phyloP scores from a whole-genome alignment of 2,888 invertebrate genomes.

The Yponomeuta malinellus region DNA sequence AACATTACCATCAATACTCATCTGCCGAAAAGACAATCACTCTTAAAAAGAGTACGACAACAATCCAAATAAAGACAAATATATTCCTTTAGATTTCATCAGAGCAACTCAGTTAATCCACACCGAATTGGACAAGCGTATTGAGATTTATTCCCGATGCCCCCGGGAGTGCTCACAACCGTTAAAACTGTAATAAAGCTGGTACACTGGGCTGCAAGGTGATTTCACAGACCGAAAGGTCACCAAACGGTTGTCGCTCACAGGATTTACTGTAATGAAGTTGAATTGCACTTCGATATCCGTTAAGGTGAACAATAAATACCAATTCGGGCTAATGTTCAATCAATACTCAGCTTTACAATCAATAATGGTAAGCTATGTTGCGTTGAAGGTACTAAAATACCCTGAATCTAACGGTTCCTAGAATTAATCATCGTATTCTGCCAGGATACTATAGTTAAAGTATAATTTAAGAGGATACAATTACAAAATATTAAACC shows the following conservation, averaged over 20 bases:
- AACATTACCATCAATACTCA: not conserved
- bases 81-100: not conserved
- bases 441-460: too few species aligned
- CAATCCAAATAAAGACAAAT: not conserved
- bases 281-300: conserved; percentile 41
- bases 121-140: conserved; percentile 20
- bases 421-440: too few species aligned
- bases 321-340: conserved; percentile 33
- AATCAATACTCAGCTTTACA: conserved; percentile 26
- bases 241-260: not conserved
- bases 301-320: conserved; percentile 42
- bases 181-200: not conserved
- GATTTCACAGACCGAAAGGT: not conserved
- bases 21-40: not conserved
- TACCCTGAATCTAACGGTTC: too few species aligned
- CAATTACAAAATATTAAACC: too few species aligned
- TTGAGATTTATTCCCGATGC: conserved; percentile 40
- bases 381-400: not conserved
- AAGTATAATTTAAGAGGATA: too few species aligned
- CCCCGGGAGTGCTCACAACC: not conserved
- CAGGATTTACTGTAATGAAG: conserved; percentile 39
- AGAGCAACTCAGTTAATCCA: conserved; percentile 4
- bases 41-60: not conserved
- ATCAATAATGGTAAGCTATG: conserved; percentile 7
- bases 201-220: not conserved